Evolutionary conservation across 2,888 invertebrate species (phyloP).

Genomic region (Eristalis pertinax): DNA sequence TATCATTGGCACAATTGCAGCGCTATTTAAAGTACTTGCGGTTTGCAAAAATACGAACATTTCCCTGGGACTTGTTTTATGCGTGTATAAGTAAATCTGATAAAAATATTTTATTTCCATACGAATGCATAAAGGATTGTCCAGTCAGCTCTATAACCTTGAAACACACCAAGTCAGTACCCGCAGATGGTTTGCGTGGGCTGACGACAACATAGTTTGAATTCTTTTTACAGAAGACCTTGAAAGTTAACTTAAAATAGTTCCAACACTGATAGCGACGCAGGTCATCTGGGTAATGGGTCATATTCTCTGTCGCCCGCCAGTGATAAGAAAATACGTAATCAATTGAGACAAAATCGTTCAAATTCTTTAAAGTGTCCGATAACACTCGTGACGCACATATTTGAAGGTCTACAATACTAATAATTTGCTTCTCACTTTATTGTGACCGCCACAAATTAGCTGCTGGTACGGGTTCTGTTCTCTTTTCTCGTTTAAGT

Average conservation of each 20-base stretch:
- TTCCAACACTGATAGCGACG: not conserved
- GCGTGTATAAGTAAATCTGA: no score
- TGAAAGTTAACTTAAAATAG: slow-evolving; percentile 6
- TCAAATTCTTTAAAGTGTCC: not conserved
- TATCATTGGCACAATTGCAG: no score
- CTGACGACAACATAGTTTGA: not conserved
- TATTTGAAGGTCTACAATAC: slow-evolving; percentile 6
- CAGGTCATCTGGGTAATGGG: slow-evolving; percentile 24
- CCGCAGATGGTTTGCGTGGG: not conserved
- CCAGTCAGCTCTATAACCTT: not conserved
- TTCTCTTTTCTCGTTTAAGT: slow-evolving; percentile 14
- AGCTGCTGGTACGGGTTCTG: not conserved
- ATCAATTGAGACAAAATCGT: not conserved
- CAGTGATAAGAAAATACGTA: slow-evolving; percentile 21
- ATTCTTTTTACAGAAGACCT: not conserved
- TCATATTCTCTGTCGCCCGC: slow-evolving; percentile 4
- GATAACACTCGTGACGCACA: slow-evolving; percentile 32
- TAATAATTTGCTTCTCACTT: slow-evolving; percentile 5
- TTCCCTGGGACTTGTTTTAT: no score
- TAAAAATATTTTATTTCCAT: no score
- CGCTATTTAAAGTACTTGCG: no score
- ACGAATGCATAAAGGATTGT: not conserved
- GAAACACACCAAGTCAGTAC: not conserved
- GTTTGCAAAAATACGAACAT: no score
- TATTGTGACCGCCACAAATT: slow-evolving; percentile 12